Percentiles rank a stretch among this genome's conserved stretches.
These are phyloP conservation scores for Leptinotarsa haldemani DNA, from an alignment of 2,888 invertebrate genomes.

Conservation along the genomic window DNA sequence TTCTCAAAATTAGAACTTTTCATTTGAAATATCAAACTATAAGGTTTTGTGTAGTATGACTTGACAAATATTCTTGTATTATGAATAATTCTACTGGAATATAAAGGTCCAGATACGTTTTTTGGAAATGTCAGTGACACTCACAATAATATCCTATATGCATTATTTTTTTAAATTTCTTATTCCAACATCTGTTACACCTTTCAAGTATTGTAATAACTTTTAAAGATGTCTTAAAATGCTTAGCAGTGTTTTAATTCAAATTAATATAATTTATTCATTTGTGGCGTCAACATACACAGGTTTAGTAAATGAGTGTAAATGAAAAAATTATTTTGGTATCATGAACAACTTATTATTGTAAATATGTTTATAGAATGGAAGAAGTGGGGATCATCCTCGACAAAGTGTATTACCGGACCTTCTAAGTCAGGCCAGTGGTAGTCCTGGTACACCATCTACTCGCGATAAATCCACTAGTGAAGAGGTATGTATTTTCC, in stretches of 20 bases:
- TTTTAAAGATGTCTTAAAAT: not conserved
- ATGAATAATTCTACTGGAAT: too few relatives aligned
- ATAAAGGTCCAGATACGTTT: too few relatives aligned
- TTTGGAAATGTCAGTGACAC: too few relatives aligned
- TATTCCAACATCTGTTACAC: slow-evolving; percentile 2
- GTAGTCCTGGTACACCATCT: slow-evolving; percentile 84
- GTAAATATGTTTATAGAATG: slow-evolving; percentile 59
- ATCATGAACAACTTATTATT: not conserved
- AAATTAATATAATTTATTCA: not conserved
- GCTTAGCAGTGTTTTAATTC: slow-evolving; percentile 13
- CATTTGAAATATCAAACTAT: too few relatives aligned
- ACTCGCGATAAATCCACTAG: slow-evolving; percentile 88
- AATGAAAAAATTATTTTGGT: not conserved
- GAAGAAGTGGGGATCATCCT: slow-evolving; percentile 70
- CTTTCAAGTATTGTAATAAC: slow-evolving; percentile 2
- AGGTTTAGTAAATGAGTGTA: not conserved
- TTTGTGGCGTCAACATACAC: slow-evolving; percentile 8
- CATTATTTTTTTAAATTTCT: not conserved
- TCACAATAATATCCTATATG: too few relatives aligned
- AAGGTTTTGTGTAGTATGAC: too few relatives aligned
- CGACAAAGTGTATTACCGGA: slow-evolving; percentile 95
- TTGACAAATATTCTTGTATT: too few relatives aligned
- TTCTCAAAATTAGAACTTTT: too few relatives aligned
- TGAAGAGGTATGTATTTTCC: slow-evolving; percentile 84
- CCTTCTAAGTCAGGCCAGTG: slow-evolving; percentile 88